These are phyloP conservation scores for Diadophis punctatus DNA, from an alignment of 2,113 vertebrate species.

Conservation along the genomic window DNA sequence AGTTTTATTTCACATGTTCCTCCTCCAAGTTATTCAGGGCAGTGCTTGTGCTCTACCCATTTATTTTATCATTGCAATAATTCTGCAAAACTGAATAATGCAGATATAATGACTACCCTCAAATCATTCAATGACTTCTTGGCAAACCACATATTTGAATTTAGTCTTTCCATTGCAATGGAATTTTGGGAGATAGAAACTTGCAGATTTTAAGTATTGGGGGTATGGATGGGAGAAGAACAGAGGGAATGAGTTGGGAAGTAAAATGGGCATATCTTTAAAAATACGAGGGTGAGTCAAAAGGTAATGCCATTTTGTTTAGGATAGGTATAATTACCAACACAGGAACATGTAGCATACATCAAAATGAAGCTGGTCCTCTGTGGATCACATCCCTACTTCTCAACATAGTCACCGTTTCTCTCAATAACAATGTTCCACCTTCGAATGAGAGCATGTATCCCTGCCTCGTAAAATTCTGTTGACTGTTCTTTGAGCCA, in stretches of 20 bases:
- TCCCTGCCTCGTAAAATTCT: too few species aligned
- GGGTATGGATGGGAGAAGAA: neutral
- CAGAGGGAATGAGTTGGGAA: neutral
- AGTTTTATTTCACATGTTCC: neutral
- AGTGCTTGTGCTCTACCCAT: neutral
- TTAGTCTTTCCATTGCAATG: neutral
- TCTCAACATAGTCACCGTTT: too few species aligned
- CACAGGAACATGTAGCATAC: too few species aligned
- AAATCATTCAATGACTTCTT: neutral
- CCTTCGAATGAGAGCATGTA: too few species aligned
- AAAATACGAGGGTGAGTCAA: too few species aligned
- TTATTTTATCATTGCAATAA: neutral
- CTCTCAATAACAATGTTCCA: too few species aligned
- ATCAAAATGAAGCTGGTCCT: too few species aligned
- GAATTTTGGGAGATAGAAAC: neutral
- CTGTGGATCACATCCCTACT: too few species aligned
- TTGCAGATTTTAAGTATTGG: neutral
- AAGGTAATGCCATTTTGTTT: too few species aligned
- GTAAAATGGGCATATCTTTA: neutral
- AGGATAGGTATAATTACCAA: too few species aligned
- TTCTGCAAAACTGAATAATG: neutral
- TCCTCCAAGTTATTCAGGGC: neutral
- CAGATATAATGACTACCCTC: neutral
- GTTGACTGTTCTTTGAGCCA: too few species aligned
- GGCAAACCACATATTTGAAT: neutral